Evolutionary conservation across 2,797 vertebrate genomes (phyloP), one percentile per base, ranked within the genome.

Genomic region (Ara ararauna): DNA sequence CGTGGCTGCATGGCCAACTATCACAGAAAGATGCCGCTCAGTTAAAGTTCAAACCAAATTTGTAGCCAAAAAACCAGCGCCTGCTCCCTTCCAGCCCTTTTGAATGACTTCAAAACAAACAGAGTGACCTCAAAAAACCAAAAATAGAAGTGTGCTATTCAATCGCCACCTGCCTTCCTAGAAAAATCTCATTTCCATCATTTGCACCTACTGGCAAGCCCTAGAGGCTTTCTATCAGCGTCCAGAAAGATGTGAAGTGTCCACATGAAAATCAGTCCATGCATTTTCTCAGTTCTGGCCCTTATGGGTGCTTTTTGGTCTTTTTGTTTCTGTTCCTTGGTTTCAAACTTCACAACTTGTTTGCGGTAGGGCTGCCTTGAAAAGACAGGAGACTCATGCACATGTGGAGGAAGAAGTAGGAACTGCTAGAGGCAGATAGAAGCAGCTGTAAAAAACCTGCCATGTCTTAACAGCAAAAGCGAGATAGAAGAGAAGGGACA

Each of bases 21-120:
- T 82, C 93, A 85, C 66, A 47, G 58, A n/a, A 60, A 53, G 67
- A 73, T 1, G 2, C 36, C 0, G 0, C 56, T 54, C 53, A 36
- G 93, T 95, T 95, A 93, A 95, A 90, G 68, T 94, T 95, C 90
- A 96, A 96, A 87, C 93, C 13, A 32, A 45, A 19, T 45, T 68
- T 50, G 53, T 34, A 71, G 80, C 71, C 86, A 90, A 93, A 89
- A 79, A 64, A 45, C 0, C 30, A 71, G 16, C 26, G 70, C 50
- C 66, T 61, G 51, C 36, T 82, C 67, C 48, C 53, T 80, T 85
- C 61, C 86, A 74, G 68, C 61, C 68, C 89, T 40, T 93, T 87
- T 86, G 92, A 89, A 91, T 32, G 42, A 82, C 90, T 93, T 90
- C 86, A 91, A 95, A 96, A 85, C 86, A 96, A 94, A 95, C 26